phyloP scores from a whole-genome alignment of 2,888 invertebrate genomes.

The Epiblema foenella region DNA sequence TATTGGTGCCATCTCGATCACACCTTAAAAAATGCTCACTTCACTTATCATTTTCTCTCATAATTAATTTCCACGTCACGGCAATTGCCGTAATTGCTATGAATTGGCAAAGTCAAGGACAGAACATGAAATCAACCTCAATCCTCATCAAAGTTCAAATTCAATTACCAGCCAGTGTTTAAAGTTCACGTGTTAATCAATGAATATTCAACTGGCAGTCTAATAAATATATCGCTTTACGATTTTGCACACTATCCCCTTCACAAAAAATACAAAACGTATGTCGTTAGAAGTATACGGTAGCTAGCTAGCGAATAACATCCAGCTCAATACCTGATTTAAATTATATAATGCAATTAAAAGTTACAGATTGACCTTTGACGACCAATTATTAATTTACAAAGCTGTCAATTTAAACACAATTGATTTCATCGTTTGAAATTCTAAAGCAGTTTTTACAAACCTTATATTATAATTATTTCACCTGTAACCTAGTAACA shows the following conservation, averaged over 20 bases:
- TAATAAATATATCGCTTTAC: background rate
- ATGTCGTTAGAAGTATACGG: background rate
- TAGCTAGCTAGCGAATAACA: slow-evolving; percentile 22
- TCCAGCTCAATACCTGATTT: slow-evolving; percentile 23
- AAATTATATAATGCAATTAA: slow-evolving; percentile 48
- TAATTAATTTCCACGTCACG: slow-evolving; percentile 22
- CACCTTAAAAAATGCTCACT: slow-evolving; percentile 22
- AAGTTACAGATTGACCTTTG: slow-evolving; percentile 50
- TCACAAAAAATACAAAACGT: background rate
- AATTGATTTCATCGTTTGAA: slow-evolving; percentile 43
- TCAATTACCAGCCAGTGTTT: slow-evolving; percentile 34
- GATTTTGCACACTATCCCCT: background rate
- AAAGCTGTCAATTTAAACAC: slow-evolving; percentile 60
- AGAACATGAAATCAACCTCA: slow-evolving; percentile 27
- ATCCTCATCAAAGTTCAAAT: slow-evolving; percentile 39
- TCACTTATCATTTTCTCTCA: background rate
- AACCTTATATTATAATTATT: background rate
- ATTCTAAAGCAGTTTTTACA: slow-evolving; percentile 54
- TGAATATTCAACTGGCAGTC: slow-evolving; percentile 31
- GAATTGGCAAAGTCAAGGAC: slow-evolving; percentile 13
- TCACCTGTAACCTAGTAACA: background rate
- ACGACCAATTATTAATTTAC: slow-evolving; percentile 62
- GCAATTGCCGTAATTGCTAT: slow-evolving; percentile 28
- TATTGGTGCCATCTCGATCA: slow-evolving; percentile 1
- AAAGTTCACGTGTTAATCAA: slow-evolving; percentile 40